phyloP scores from a whole-genome alignment of 1,140 invertebrate species.

The Brachionus sp. region DNA sequence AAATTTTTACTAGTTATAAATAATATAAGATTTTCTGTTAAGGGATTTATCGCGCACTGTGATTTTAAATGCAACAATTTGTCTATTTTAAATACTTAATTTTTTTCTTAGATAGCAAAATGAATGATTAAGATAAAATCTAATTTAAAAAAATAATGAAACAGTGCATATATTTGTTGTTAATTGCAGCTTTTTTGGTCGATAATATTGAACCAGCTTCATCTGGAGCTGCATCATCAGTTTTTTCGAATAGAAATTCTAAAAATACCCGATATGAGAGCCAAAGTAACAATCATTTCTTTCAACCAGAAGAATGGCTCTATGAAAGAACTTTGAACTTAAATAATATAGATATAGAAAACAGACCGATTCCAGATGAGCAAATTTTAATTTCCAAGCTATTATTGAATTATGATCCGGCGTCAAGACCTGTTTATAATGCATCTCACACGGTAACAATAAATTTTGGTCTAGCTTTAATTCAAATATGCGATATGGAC shows the following conservation, averaged over 20 bases:
- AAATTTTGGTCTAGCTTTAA: slow-evolving; percentile 93
- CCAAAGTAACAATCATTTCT: background rate
- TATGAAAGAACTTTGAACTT: background rate
- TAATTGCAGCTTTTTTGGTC: background rate
- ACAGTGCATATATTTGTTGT: background rate
- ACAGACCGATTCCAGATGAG: slow-evolving; percentile 69
- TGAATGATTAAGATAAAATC: background rate
- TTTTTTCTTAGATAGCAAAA: background rate
- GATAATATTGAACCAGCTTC: background rate
- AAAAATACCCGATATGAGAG: background rate
- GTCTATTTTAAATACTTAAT: no score
- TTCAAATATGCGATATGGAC: slow-evolving; percentile 98
- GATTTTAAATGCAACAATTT: no score
- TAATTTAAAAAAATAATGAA: background rate
- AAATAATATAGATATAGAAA: slow-evolving; percentile 60
- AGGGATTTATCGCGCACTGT: no score
- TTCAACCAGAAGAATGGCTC: background rate
- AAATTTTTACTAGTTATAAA: no score
- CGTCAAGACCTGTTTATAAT: slow-evolving; percentile 93
- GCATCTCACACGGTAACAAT: slow-evolving; percentile 91
- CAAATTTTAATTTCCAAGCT: slow-evolving; percentile 86
- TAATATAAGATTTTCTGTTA: no score
- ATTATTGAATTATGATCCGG: slow-evolving; percentile 87
- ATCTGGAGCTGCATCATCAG: background rate
- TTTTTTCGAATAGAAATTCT: slow-evolving; percentile 5